These are phyloP conservation scores for Selene dorsalis DNA, from an alignment of 2,797 vertebrate species.

Conservation along the genomic window DNA sequence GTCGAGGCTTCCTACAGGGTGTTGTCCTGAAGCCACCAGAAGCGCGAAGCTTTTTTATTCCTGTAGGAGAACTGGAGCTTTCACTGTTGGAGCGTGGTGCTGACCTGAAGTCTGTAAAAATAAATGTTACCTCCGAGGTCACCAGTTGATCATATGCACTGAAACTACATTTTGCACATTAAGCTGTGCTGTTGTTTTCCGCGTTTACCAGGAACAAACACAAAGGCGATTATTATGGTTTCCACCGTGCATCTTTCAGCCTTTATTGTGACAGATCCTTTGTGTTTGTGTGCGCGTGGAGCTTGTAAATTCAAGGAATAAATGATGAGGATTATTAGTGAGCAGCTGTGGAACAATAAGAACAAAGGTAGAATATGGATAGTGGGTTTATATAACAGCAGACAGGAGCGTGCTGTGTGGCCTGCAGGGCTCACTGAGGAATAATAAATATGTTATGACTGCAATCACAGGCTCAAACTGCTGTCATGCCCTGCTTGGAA, in stretches of 20 bases:
- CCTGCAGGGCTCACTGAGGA: conserved; percentile 27
- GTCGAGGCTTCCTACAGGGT: conserved; percentile 54
- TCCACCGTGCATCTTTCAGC: background rate
- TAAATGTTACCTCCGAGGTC: background rate
- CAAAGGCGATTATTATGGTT: conserved; percentile 37
- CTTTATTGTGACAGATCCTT: background rate
- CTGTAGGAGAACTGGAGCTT: background rate
- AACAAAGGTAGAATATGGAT: background rate
- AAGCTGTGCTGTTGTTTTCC: conserved; percentile 12
- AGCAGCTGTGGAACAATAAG: background rate
- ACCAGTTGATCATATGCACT: conserved; percentile 4
- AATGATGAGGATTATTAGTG: background rate
- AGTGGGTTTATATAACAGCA: conserved; percentile 46
- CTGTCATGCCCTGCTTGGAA: background rate
- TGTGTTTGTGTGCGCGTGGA: background rate
- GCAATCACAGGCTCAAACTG: conserved; percentile 18
- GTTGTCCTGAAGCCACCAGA: conserved; percentile 47
- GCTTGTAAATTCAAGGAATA: rapidly evolving
- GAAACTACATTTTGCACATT: background rate
- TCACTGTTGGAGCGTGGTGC: background rate
- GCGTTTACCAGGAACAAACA: conserved; percentile 26
- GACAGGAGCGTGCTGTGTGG: conserved; percentile 20
- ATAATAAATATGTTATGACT: conserved; percentile 55
- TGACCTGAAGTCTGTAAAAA: background rate
- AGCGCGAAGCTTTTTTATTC: conserved; percentile 50